Conservation (phyloP, 2,797 vertebrate genomes). For the Catharus ustulatus region DNA sequence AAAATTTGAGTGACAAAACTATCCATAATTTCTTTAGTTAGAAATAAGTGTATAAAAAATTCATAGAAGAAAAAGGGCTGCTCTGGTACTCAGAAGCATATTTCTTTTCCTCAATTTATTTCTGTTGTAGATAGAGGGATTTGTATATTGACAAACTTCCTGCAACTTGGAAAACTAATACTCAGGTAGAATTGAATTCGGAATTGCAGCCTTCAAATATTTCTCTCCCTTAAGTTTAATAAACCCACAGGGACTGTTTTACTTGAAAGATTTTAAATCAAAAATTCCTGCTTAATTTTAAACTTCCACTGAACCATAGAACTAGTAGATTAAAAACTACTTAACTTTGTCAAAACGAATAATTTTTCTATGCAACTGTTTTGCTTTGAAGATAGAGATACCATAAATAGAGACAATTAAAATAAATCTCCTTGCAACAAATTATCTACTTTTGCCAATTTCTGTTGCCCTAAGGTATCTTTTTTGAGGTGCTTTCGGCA, state of each 20-base stretch:
- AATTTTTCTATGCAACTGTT: neutral
- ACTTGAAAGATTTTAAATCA: neutral
- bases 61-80: neutral
- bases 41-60: neutral
- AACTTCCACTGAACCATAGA: neutral
- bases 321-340: neutral
- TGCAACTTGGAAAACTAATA: neutral
- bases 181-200: neutral
- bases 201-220: neutral
- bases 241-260: neutral
- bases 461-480: neutral
- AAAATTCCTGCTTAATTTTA: neutral
- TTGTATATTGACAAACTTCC: neutral
- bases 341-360: neutral
- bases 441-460: neutral
- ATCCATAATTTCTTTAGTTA: neutral
- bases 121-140: neutral
- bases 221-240: neutral
- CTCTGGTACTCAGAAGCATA: neutral
- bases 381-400: neutral
- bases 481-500: neutral
- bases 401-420: neutral
- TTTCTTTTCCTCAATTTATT: neutral
- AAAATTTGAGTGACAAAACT: neutral
- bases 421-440: neutral